Conservation (phyloP, 1,140 invertebrate species). For the Atta texana region DNA sequence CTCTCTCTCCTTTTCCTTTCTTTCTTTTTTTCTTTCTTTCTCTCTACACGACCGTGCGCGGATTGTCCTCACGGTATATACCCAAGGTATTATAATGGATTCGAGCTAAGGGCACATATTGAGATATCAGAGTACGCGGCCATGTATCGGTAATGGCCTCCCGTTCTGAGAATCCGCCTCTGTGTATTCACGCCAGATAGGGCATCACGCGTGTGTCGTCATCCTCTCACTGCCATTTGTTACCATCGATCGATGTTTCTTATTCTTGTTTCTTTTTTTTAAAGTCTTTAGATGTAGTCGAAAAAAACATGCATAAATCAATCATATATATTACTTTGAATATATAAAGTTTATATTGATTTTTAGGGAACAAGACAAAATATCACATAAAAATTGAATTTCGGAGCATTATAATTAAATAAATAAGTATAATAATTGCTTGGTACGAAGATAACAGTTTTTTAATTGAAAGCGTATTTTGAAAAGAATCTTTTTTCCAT, state of each 20-base stretch:
- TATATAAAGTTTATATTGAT: not conserved
- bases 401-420: not conserved
- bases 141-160: constrained; percentile 84
- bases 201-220: constrained; percentile 64
- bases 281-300: not conserved
- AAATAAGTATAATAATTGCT: not conserved
- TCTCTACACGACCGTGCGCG: constrained; percentile 55
- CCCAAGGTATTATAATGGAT: constrained; percentile 85
- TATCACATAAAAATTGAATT: not conserved
- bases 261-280: not conserved
- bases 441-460: not conserved
- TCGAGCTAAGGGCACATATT: constrained; percentile 86
- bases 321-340: not conserved
- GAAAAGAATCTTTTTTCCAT: not conserved
- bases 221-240: constrained; percentile 46
- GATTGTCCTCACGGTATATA: constrained; percentile 69
- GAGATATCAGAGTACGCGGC: constrained; percentile 85
- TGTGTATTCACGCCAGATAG: constrained; percentile 79
- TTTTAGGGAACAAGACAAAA: not conserved
- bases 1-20: not conserved
- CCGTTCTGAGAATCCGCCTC: constrained; percentile 82
- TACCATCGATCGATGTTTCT: constrained; percentile 23
- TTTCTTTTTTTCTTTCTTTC: not conserved
- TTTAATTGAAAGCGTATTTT: not conserved
- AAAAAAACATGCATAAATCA: not conserved